phyloP scores from a whole-genome alignment of 2,888 invertebrate genomes.

The Micoletzkya japonica region DNA sequence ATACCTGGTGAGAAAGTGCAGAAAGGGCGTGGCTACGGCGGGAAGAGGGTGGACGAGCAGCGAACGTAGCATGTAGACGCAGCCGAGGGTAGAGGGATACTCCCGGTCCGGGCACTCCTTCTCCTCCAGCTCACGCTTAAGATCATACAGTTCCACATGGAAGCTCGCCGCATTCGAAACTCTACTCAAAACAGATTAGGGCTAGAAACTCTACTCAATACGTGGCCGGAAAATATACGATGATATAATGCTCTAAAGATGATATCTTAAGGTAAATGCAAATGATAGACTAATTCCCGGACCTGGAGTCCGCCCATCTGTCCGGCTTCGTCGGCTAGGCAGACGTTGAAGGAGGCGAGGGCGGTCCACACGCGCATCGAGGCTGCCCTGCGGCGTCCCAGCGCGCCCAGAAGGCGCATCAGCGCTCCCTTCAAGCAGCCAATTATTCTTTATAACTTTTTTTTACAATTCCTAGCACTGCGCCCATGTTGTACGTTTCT shows the following conservation, averaged over 20 bases:
- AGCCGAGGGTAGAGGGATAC: conserved; percentile 52
- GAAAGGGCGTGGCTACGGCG: not conserved
- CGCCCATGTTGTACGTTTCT: not conserved
- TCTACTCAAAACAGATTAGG: too few relatives aligned
- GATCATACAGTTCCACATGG: too few relatives aligned
- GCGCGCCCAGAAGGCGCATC: conserved; percentile 21
- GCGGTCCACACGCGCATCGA: conserved; percentile 20
- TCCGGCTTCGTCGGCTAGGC: conserved; percentile 21
- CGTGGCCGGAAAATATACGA: not conserved
- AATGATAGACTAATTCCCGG: not conserved
- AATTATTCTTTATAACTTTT: too few relatives aligned
- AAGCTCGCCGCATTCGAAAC: not conserved
- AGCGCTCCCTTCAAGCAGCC: conserved; percentile 7
- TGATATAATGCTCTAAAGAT: not conserved
- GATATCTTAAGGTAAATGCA: not conserved
- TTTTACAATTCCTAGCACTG: not conserved
- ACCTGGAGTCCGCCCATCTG: conserved; percentile 26
- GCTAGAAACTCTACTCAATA: too few relatives aligned
- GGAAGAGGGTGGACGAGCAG: conserved; percentile 39
- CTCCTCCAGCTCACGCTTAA: conserved; percentile 56
- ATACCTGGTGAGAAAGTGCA: conserved; percentile 17
- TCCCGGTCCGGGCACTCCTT: conserved; percentile 45
- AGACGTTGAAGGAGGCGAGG: conserved; percentile 12
- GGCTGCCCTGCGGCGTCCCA: conserved; percentile 8
- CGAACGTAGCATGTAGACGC: conserved; percentile 44